Evolutionary conservation across 53 echinoderm and acorn worm genomes (phyloP), one percentile per base, ranked within the genome.

Genomic region (Actinopyga echinites): DNA sequence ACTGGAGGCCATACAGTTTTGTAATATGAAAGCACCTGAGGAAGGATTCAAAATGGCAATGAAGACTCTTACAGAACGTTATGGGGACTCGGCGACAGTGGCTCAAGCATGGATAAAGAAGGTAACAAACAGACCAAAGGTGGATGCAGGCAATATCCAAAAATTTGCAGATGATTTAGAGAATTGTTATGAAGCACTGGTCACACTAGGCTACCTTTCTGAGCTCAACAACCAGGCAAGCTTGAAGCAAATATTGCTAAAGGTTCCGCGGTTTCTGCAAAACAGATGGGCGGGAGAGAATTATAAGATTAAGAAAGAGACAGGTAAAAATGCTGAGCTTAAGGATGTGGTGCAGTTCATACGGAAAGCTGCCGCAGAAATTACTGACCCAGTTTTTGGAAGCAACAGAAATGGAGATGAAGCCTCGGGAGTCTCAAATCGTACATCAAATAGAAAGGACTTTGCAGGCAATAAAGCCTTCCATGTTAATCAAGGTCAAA

Each of bases 41-140:
- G 85, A 77, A 59, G 74, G 85, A 59, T 59, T 85, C 45, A 57
- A 75, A 11, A 38, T 62, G 59, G 77, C 78, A 29, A 54, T 85
- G 36, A 73, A 49, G 43, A 52, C 53, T 2, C 25, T 74, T 20
- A 26, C 0, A 23, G 53, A 49, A 34, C 44, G 78, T 4, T 88
- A 71, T 53, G 79, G 88, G 7, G 83, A 83, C 65, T 35, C 73
- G 20, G 52, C 88, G 21, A 49, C 42, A 21, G 74, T 83, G 5
- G 88, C 81, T 32, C 83, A 87, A 45, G 74, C 83, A 37, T 83
- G 75, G 88, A 74, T 83, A 15, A 29, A 74, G 20, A 87, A 87
- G 61, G 45, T 87, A 56, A 40, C 57, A n/a, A 31, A 10, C 23
- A 42, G 63, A 21, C n/a, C 33, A 58, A 31, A 54, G 58, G 58